Conservation (phyloP, 2,888 invertebrate genomes). For the Phyllotreta cruciferae region DNA sequence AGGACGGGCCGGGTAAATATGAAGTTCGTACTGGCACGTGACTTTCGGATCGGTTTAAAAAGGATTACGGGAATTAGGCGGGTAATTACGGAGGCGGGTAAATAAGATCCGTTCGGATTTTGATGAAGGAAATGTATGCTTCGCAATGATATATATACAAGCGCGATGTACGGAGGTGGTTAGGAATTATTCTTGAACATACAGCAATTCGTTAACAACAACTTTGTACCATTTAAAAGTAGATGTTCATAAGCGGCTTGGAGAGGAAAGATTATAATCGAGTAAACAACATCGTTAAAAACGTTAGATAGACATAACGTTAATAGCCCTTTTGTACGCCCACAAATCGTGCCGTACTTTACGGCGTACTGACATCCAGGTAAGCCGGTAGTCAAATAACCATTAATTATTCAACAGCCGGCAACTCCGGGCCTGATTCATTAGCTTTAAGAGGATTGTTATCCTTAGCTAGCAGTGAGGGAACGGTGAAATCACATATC, state of each 20-base stretch:
- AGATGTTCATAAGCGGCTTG: too few relatives aligned
- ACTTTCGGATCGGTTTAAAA: constrained; percentile 15
- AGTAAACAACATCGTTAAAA: constrained; percentile 19
- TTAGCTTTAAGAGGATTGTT: constrained; percentile 32
- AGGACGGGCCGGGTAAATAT: constrained; percentile 15
- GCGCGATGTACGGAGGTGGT: too few relatives aligned
- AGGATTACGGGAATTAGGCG: constrained; percentile 9
- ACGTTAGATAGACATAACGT: constrained; percentile 17
- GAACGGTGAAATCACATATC: constrained; percentile 26
- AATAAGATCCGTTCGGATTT: neutral
- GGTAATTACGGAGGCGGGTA: constrained; percentile 10
- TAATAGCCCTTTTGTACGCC: constrained; percentile 24
- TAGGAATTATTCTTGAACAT: too few relatives aligned
- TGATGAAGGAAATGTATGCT: neutral
- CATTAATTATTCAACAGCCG: constrained; percentile 26
- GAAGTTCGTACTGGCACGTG: constrained; percentile 12
- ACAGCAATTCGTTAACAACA: too few relatives aligned
- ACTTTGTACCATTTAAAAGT: too few relatives aligned
- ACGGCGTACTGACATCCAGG: constrained; percentile 22
- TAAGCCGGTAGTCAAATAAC: constrained; percentile 30
- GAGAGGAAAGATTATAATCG: constrained; percentile 18
- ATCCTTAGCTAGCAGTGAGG: constrained; percentile 19
- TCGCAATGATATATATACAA: too few relatives aligned
- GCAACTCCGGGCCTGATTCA: constrained; percentile 24
- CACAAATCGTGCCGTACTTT: constrained; percentile 18